These are phyloP conservation scores for Tineola bisselliella DNA, from an alignment of 2,888 invertebrate species.

Conservation along the genomic window DNA sequence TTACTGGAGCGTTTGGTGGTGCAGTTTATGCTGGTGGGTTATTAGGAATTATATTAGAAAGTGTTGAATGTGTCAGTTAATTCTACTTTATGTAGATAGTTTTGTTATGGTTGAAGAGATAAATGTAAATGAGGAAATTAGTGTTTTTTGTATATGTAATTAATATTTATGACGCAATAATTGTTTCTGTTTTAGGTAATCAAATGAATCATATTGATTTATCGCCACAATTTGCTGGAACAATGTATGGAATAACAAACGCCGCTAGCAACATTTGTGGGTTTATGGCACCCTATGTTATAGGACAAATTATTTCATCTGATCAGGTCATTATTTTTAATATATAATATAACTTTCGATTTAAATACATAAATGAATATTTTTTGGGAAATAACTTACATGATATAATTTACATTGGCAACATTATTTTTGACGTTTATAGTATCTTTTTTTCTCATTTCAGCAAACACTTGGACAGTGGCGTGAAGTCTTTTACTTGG, in stretches of 20 bases:
- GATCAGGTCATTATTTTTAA: slow-evolving; percentile 49
- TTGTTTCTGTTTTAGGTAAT: slow-evolving; percentile 59
- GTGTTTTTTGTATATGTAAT: too few species aligned
- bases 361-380: too few species aligned
- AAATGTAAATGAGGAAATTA: too few species aligned
- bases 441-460: slow-evolving; percentile 20
- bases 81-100: too few species aligned
- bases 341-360: not conserved
- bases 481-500: slow-evolving; percentile 82
- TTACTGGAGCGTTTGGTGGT: slow-evolving; percentile 79
- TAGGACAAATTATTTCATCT: slow-evolving; percentile 75
- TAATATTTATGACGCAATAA: not conserved
- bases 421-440: too few species aligned
- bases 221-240: slow-evolving; percentile 84
- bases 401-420: too few species aligned
- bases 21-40: slow-evolving; percentile 76
- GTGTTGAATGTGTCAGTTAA: too few species aligned
- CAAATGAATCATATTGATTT: slow-evolving; percentile 87
- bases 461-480: slow-evolving; percentile 79
- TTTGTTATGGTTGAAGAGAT: too few species aligned
- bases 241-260: slow-evolving; percentile 86
- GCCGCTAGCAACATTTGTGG: slow-evolving; percentile 85
- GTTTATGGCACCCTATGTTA: slow-evolving; percentile 82
- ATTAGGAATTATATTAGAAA: too few species aligned
- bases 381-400: too few species aligned